Base-by-base conservation (phyloP, 2,888 invertebrate species). In the Bellardia bayeri region DNA sequence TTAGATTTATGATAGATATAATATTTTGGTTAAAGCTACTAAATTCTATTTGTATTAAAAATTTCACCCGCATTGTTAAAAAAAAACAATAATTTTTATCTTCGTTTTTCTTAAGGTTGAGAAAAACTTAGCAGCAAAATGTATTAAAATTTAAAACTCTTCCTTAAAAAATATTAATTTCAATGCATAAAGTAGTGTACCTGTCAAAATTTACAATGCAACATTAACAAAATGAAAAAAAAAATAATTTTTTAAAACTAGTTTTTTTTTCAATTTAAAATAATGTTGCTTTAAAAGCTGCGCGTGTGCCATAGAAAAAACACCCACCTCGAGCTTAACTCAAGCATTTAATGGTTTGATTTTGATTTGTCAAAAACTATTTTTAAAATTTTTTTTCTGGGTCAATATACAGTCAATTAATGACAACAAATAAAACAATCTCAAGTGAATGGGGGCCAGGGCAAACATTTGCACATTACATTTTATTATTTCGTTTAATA, bases 311-410 rank as follows among this genome's bases (percentile, higher is more conserved):
- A 33, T 45, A 56, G 49, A 69, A 30, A 37, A 13, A 30, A 66
- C 42, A 13, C 78, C 68, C 37, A 49, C 79, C 5, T 23, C 23
- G 23, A 23, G 30, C 13, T 42, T 9, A 37, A 61, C 0, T 33
- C 5, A 14, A n/a, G 37, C 13, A 2, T 2, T 33, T 37, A 37
- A 23, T 23, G 11, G n/a, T 49, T 69, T 58, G 33, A 4, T 16
- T 37, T 23, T 80, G 33, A 45, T 33, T 61, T 11, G 3, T 72
- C 54, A 64, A 68, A 14, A 13, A 23, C 23, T 61, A 69, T 69
- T 81, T 74, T 56, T 40, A 54, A 51, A 64, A 81, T 3, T 16
- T 74, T 42, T 1, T 74, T 56, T 45, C 14, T 82, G 64, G 72
- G 54, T 64, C 64, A 72, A 37, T 74, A 49, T n/a, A 49, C 45